Evolutionary conservation across 2,888 invertebrate genomes (phyloP).

Genomic region (Sylvicola cinctus): DNA sequence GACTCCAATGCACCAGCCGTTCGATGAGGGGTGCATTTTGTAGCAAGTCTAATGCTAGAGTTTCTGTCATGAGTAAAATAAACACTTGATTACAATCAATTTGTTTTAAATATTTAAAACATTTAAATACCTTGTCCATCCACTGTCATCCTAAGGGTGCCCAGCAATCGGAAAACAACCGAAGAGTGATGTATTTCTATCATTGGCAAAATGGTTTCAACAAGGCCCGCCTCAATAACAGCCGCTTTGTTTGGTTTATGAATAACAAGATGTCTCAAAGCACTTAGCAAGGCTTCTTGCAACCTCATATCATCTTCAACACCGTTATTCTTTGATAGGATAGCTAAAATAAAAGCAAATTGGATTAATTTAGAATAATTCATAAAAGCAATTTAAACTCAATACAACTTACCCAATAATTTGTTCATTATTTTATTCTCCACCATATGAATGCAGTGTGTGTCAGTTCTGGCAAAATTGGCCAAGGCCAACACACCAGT

Average conservation of each 20-base stretch:
- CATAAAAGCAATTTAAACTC: constrained; percentile 14
- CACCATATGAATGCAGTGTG: constrained; percentile 68
- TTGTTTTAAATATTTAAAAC: not conserved
- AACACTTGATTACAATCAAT: not conserved
- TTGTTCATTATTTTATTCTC: constrained; percentile 54
- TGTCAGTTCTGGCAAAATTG: constrained; percentile 75
- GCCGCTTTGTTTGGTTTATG: constrained; percentile 51
- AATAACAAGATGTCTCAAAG: constrained; percentile 56
- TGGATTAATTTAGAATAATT: not conserved
- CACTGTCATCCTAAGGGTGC: constrained; percentile 67
- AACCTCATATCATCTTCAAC: constrained; percentile 36
- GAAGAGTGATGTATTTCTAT: constrained; percentile 46
- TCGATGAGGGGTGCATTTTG: constrained; percentile 38
- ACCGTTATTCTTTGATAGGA: constrained; percentile 33
- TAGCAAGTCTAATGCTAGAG: constrained; percentile 46
- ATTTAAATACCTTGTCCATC: constrained; percentile 61
- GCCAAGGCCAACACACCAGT: constrained; percentile 71
- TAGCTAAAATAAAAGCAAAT: constrained; percentile 14
- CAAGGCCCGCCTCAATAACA: constrained; percentile 49
- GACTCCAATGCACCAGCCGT: constrained; percentile 53
- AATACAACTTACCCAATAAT: no score
- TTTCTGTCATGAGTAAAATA: no score
- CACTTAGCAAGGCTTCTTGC: constrained; percentile 33
- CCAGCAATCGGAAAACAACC: constrained; percentile 70
- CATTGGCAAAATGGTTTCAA: constrained; percentile 52